A percentile compares a stretch with the other conserved stretches of the same genome.
Evolutionary conservation across 1,140 invertebrate genomes (phyloP).

Genomic region (Triops longicaudatus): DNA sequence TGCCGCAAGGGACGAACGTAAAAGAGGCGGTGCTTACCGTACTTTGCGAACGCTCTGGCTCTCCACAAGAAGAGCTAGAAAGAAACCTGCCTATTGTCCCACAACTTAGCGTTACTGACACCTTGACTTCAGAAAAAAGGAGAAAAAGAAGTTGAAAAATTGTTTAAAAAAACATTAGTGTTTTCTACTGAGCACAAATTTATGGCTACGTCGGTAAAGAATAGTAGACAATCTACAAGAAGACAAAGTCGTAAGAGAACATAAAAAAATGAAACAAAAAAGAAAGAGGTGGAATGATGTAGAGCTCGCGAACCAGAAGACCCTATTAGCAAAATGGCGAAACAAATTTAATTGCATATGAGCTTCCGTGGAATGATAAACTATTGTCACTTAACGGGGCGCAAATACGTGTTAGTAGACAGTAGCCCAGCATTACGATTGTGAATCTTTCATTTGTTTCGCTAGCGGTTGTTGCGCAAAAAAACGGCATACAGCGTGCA

Average conservation of each 20-base stretch:
- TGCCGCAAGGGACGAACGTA: not conserved
- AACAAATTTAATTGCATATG: no score
- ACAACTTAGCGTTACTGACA: conserved; percentile 12
- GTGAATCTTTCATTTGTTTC: no score
- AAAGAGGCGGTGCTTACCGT: not conserved
- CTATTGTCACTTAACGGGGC: no score
- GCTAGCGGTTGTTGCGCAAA: no score
- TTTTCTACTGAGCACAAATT: not conserved
- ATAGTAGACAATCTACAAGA: not conserved
- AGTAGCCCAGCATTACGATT: no score
- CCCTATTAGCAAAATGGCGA: no score
- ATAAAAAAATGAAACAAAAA: not conserved
- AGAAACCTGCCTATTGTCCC: not conserved
- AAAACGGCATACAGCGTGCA: no score
- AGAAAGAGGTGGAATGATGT: not conserved
- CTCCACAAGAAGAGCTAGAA: not conserved
- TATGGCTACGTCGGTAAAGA: not conserved
- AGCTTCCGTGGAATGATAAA: no score
- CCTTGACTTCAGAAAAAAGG: not conserved
- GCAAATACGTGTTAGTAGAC: no score
- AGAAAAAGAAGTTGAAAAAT: not conserved
- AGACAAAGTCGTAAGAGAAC: not conserved
- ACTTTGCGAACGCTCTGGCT: not conserved
- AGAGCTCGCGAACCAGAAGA: no score
- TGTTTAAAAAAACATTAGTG: not conserved